These are phyloP conservation scores for Ailuropoda melanoleuca DNA, from an alignment of 2,113 vertebrate genomes.

Conservation along the genomic window DNA sequence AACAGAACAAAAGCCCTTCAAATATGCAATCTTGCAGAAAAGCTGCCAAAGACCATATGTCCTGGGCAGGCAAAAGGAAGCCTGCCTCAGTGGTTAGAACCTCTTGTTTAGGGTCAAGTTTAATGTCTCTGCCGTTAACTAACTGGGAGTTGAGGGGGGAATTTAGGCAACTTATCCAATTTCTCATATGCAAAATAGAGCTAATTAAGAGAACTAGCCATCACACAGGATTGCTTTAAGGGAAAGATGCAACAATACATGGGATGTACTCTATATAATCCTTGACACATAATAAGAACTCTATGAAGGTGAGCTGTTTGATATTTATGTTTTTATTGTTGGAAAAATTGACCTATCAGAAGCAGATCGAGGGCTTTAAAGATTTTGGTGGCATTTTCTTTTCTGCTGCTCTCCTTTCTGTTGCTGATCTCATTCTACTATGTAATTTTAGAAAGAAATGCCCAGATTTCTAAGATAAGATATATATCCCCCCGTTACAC, in stretches of 20 bases:
- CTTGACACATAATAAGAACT: neutral
- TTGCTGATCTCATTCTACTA: neutral
- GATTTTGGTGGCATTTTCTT: neutral
- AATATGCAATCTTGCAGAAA: neutral
- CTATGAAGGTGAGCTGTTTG: neutral
- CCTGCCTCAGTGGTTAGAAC: neutral
- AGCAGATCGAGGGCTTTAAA: neutral
- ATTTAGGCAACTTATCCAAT: neutral
- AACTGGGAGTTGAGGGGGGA: neutral
- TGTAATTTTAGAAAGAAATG: constrained; percentile 25
- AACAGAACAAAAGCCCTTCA: neutral
- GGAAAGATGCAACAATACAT: neutral
- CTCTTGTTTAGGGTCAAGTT: neutral
- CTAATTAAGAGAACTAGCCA: neutral
- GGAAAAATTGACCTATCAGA: neutral
- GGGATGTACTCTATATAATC: neutral
- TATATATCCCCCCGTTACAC: neutral
- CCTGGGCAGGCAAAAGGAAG: neutral
- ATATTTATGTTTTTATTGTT: neutral
- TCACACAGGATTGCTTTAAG: neutral
- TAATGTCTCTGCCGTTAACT: neutral
- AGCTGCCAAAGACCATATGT: neutral
- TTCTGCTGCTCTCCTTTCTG: neutral
- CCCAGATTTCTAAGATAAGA: neutral
- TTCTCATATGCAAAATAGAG: neutral